Percentiles rank a stretch among this genome's conserved stretches.
Conservation (phyloP, 2,888 invertebrate genomes). For the Exephanes ischioxanthus region DNA sequence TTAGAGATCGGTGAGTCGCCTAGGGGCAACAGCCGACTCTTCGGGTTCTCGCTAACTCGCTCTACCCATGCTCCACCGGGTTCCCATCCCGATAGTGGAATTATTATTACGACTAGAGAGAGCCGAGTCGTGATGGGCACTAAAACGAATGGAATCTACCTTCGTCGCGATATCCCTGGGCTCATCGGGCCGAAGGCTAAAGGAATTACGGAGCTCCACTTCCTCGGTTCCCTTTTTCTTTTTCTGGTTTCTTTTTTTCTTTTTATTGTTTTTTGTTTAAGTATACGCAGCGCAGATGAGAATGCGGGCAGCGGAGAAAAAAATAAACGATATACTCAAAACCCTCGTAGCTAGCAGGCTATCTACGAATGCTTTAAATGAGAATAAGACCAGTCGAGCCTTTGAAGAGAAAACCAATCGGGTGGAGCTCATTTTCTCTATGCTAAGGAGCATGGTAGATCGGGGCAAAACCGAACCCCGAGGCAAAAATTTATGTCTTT, state of each 20-base stretch:
- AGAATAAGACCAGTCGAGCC: background rate
- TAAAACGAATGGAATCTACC: slow-evolving; percentile 65
- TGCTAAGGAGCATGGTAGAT: background rate
- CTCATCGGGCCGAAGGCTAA: slow-evolving; percentile 47
- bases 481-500: no score
- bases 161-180: slow-evolving; percentile 53
- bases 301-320: background rate
- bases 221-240: slow-evolving; percentile 5
- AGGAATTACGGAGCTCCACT: slow-evolving; percentile 37
- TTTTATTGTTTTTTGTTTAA: slow-evolving; percentile 1
- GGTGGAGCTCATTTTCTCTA: slow-evolving; percentile 22
- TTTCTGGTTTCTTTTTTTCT: background rate
- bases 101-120: slow-evolving; percentile 59
- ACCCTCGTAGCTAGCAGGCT: background rate
- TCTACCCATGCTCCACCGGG: background rate
- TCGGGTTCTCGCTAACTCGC: slow-evolving; percentile 6
- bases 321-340: slow-evolving; percentile 14
- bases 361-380: slow-evolving; percentile 1
- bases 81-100: slow-evolving; percentile 55
- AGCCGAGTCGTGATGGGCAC: slow-evolving; percentile 58
- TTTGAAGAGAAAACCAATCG: background rate
- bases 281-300: background rate
- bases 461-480: no score
- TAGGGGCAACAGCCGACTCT: slow-evolving; percentile 7
- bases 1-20: slow-evolving; percentile 1